These are phyloP conservation scores for Mustelus asterias DNA, from an alignment of 2,113 vertebrate genomes.

Conservation along the genomic window DNA sequence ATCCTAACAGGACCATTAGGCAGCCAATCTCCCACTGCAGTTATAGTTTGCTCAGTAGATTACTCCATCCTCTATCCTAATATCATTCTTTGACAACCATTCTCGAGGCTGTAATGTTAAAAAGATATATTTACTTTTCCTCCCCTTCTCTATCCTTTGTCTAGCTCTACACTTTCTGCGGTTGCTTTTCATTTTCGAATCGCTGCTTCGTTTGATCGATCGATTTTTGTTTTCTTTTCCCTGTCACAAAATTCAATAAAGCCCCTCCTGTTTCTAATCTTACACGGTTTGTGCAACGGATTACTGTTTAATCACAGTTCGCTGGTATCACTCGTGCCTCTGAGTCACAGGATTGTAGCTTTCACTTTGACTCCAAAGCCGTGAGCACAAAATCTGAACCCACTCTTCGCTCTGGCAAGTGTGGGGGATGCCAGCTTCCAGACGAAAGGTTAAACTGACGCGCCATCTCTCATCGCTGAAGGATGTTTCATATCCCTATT, in stretches of 20 bases:
- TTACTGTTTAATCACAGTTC: neutral
- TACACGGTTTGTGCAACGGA: neutral
- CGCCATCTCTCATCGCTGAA: neutral
- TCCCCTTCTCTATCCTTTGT: neutral
- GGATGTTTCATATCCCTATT: neutral
- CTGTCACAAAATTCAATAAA: constrained; percentile 1
- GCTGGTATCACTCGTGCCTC: neutral
- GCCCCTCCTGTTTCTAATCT: neutral
- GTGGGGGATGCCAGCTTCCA: neutral
- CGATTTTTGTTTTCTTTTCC: neutral
- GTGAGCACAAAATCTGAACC: neutral
- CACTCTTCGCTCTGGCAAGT: neutral
- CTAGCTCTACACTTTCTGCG: neutral
- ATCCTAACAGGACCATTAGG: neutral
- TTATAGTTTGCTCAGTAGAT: neutral
- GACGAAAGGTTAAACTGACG: neutral
- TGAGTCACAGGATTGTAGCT: neutral
- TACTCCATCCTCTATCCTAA: neutral
- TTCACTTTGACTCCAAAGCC: neutral
- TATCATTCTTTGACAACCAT: neutral
- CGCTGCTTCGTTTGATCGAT: neutral
- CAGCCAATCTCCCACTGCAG: neutral
- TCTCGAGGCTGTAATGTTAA: neutral
- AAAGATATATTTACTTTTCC: neutral
- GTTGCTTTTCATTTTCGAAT: neutral